Base-by-base conservation (phyloP, 2,113 vertebrate species). In the Anolis carolinensis region DNA sequence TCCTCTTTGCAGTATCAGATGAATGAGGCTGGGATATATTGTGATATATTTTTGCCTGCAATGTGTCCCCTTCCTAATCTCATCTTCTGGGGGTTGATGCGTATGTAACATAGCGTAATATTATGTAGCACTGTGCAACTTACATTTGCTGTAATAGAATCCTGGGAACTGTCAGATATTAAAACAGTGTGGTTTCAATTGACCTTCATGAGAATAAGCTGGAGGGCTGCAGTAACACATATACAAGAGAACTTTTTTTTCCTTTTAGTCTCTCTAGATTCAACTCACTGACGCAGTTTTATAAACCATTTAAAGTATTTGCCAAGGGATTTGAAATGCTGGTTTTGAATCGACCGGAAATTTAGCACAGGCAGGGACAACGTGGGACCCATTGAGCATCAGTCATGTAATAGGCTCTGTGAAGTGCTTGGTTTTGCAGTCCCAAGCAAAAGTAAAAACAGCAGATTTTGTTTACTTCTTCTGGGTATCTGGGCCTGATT, bases 1-100 rank as follows among this genome's bases (percentile, higher is more conserved):
- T 91, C 82, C 34, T 18, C 67, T 89, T 85, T 87, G n/a, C 81
- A 20, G 7, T 83, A 39, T 71, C 77, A 90, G 67, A 85, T 82
- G 68, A 92, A 36, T 80, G 39, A 86, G 10, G 0, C 6, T 67
- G 30, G 73, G 48, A 44, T 62, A 68, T 39, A 71, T 63, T 86
- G 25, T 84, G 9, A 2, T 81, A 13, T 70, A 20, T 68, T 92
- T 44, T 84, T 68, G 20, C 87, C 44, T 30, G 27, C 84, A 52
- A 2, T 80, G 4, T 79, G 55, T 79, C 6, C n/a, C 7, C 2
- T 27, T 77, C 13, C 30, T 86, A 68, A 44, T 88, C 77, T 83
- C 84, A 55, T 86, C 89, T 90, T 48, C 11, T 87, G 32, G 36
- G 36, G 34, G 27, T 50, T 84, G 72, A 63, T 50, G 72, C 16